Conservation (phyloP, 2,113 vertebrate species). For the Clinocottus analis region DNA sequence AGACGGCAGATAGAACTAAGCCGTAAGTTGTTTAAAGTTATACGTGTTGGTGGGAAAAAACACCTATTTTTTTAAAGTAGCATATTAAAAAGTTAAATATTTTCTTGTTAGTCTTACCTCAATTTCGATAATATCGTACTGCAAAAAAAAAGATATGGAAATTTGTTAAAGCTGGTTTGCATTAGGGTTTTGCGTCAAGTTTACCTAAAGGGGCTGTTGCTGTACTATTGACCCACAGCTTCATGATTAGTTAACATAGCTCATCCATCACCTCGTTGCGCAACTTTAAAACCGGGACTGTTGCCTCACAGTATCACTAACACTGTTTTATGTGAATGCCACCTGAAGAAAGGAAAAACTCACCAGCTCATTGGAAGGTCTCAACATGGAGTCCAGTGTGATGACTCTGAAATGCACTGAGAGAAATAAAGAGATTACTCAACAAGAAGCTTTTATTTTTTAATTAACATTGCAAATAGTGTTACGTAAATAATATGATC, state of each 20-base stretch:
- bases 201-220: background rate
- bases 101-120: conserved; percentile 60
- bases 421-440: background rate
- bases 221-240: conserved; percentile 10
- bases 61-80: background rate
- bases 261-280: background rate
- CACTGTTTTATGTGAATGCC: background rate
- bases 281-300: background rate
- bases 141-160: conserved; percentile 25
- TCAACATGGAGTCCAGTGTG: conserved; percentile 54
- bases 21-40: no score
- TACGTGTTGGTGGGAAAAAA: no score
- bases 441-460: background rate
- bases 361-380: conserved; percentile 47
- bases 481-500: background rate
- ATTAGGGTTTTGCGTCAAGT: no score
- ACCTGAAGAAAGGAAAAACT: conserved; percentile 10
- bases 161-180: background rate
- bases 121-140: conserved; percentile 69
- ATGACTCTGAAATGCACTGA: conserved; percentile 74
- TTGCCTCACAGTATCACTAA: background rate
- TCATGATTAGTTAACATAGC: background rate
- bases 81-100: background rate
- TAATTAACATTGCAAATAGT: background rate
- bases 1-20: background rate